Evolutionary conservation across 2,888 invertebrate genomes (phyloP), one percentile per base, ranked within the genome.

Genomic region (Cheilosia impressa): DNA sequence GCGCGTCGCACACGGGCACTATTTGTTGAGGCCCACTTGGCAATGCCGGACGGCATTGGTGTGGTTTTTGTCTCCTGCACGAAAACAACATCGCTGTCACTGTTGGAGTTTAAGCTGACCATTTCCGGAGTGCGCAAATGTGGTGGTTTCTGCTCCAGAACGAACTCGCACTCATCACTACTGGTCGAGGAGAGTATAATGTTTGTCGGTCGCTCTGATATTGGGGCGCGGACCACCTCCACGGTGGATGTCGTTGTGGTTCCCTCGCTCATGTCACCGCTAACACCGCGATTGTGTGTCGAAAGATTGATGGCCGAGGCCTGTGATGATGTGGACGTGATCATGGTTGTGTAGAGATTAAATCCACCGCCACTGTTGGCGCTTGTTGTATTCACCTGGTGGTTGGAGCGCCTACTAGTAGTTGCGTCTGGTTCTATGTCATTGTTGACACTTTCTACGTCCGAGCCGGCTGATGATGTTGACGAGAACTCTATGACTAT

Each of bases 111-210:
- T 17, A 92, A 87, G 50, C 90, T 91, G 7, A 92, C 91, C 89
- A 90, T 87, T 85, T 92, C 92, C 0, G 92, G 92, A 1, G 92
- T 92, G n/a, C 92, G 90, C 71, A 92, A 87, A 81, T 92, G 92
- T 10, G 92, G 92, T 5, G 92, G 91, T 82, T 92, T 92, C 13
- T 90, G 91, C 80, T 92, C 92, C 41, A 91, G 83, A 5, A 92
- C 92, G 85, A 92, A 92, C 69, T 91, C 90, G 72, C 92, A 92
- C 52, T 92, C 92, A 78, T 92, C 92, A 7, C 90, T 90, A 7
- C 91, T 91, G 50, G 90, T 89, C 62, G 90, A 90, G 65, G 89
- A 88, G 5, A 91, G 88, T 66, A 91, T 91, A 41, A 91, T 91
- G 88, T 90, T 90, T 17, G 82, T 77, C 9, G 82, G 82, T 7